Base-by-base conservation (phyloP, 1,140 invertebrate species). In the Aphidius gifuensis region DNA sequence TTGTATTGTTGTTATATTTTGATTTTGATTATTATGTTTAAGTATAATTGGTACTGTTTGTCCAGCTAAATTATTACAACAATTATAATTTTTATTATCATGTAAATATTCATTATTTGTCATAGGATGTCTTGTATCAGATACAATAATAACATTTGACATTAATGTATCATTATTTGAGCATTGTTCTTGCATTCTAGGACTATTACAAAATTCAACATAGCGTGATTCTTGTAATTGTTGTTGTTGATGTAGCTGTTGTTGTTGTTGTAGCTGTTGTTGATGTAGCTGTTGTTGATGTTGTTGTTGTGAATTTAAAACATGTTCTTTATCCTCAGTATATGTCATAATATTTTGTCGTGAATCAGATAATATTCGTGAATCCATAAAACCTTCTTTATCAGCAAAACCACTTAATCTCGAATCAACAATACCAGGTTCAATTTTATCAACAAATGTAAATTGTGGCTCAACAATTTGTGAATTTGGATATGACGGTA, bases 21-120 rank as follows among this genome's bases (percentile, higher is more conserved):
- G 23, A 76, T 32, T 78, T 73, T 3, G 78, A 74, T 75, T 79
- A 7, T 81, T 78, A 46, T 81, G 80, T 61, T 81, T 82, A n/a
- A 81, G 60, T 2, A 78, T 80, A 40, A 82, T 82, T 5, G 80
- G 80, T 5, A 82, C 80, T 1, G 80, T 82, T 40, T 81, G 80
- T 1, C 80, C 79, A 2, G 79, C 80, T 5, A 81, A 50, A 60
- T 67, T 79, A 43, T 73, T 76, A 2, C 75, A 70, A 2, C 72
- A 73, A 43, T 78, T 80, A 6, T 72, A 76, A 16, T 75, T 74
- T 0, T 77, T 72, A 16, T 75, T 74, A 43, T 81, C 80, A 8
- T 80, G 58, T 5, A 81, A 50, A 1, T 73, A 78, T 7, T 81
- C 78, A 7, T 60, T 70, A 1, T 74, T 72, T 4, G 72, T 72